Evolutionary conservation across 2,888 invertebrate species (phyloP).

Genomic region (Bhutanitis thaidina): DNA sequence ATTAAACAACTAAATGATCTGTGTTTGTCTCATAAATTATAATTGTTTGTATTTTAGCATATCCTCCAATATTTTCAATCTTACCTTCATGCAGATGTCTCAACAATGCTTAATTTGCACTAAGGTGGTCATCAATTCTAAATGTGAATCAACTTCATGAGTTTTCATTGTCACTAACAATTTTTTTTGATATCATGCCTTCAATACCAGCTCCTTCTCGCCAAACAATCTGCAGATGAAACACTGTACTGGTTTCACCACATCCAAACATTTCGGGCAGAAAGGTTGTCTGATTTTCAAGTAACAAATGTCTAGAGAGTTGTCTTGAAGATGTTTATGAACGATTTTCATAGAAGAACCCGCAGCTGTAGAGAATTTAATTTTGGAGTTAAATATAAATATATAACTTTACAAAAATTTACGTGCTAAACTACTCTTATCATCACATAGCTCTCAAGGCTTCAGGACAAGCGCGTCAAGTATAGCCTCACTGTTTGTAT

Average conservation of each 20-base stretch:
- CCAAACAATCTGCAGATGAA: constrained; percentile 64
- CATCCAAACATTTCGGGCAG: constrained; percentile 35
- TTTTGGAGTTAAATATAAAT: no score
- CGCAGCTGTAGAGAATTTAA: constrained; percentile 45
- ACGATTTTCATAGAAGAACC: constrained; percentile 53
- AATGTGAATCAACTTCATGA: constrained; percentile 30
- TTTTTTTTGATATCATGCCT: constrained; percentile 36
- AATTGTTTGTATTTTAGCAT: no score
- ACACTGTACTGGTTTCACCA: constrained; percentile 45
- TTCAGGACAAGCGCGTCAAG: constrained; percentile 28
- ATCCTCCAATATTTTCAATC: not conserved
- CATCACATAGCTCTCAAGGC: constrained; percentile 47
- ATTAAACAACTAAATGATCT: no score
- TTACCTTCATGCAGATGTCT: constrained; percentile 26
- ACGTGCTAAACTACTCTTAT: constrained; percentile 54
- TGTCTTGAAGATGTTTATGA: constrained; percentile 43
- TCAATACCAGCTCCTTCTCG: constrained; percentile 54
- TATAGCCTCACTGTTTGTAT: constrained; percentile 15
- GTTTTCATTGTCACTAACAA: constrained; percentile 29
- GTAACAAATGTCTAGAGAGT: constrained; percentile 36
- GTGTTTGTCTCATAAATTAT: no score
- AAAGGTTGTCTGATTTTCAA: constrained; percentile 36
- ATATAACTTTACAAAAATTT: no score
- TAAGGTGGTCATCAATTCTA: constrained; percentile 41
- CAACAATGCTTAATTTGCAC: constrained; percentile 39